Conservation (phyloP, 2,888 invertebrate species). For the Oligia strigilis region DNA sequence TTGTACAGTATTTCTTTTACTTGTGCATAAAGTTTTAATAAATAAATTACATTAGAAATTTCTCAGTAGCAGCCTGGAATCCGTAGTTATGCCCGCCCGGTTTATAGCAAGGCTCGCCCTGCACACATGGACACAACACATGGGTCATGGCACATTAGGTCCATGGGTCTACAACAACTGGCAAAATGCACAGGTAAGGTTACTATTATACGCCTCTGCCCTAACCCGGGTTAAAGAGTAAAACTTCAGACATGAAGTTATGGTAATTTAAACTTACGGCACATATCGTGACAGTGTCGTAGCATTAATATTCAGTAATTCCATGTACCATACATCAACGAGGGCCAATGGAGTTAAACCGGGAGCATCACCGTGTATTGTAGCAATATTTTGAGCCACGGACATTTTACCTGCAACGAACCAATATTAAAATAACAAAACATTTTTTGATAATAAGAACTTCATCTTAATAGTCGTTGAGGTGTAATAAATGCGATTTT, state of each 20-base stretch:
- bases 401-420: slow-evolving; percentile 67
- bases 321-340: slow-evolving; percentile 87
- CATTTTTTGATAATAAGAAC: background rate
- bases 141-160: no score
- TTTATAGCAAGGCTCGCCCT: background rate
- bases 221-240: background rate
- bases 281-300: slow-evolving; percentile 75
- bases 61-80: background rate
- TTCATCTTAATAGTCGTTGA: background rate
- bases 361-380: slow-evolving; percentile 83
- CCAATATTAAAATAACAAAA: background rate
- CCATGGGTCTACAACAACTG: background rate
- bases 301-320: slow-evolving; percentile 80
- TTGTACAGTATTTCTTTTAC: no score
- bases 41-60: background rate
- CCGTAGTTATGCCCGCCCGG: background rate
- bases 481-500: background rate
- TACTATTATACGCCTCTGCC: background rate
- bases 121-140: no score
- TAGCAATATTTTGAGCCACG: slow-evolving; percentile 85
- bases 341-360: slow-evolving; percentile 79
- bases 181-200: background rate
- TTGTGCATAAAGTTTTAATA: no score
- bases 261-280: slow-evolving; percentile 73
- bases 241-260: background rate